Conservation (phyloP, 1,140 invertebrate species). For the Zeugodacus cucurbitae region DNA sequence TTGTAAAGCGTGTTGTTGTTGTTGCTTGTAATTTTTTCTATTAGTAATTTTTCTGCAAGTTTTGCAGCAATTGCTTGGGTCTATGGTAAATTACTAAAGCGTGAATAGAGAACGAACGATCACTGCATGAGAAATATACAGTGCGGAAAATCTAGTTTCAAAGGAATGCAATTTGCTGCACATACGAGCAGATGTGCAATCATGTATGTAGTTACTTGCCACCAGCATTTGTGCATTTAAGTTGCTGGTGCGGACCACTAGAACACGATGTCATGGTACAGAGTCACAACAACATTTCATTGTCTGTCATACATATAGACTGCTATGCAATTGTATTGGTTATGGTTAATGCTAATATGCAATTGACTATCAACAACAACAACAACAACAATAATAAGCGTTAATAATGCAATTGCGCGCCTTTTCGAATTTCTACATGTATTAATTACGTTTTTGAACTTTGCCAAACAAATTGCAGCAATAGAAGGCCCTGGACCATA, state of each 20-base stretch:
- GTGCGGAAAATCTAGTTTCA: constrained; percentile 29
- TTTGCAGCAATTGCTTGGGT: not conserved
- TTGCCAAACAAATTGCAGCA: not conserved
- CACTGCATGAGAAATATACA: not conserved
- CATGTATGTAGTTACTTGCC: not conserved
- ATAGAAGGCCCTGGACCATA: constrained; percentile 11
- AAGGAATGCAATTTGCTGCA: not conserved
- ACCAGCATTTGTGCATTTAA: not conserved
- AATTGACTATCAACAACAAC: not conserved
- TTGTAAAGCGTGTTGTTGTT: constrained; percentile 2
- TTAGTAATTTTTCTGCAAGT: not conserved
- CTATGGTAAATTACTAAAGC: not conserved
- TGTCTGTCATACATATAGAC: not conserved
- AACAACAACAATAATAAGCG: not conserved
- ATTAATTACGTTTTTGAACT: constrained; percentile 31
- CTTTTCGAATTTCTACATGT: not conserved
- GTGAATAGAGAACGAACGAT: not conserved
- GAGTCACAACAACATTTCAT: constrained; percentile 10
- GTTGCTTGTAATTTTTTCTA: not conserved
- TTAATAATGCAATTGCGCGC: not conserved
- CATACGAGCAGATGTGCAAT: not conserved
- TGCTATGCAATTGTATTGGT: not conserved
- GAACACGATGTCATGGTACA: constrained; percentile 19
- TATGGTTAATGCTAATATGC: not conserved
- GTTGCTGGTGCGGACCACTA: not conserved